Conservation (phyloP, 2,113 vertebrate genomes). For the Nothobranchius kuhntae region DNA sequence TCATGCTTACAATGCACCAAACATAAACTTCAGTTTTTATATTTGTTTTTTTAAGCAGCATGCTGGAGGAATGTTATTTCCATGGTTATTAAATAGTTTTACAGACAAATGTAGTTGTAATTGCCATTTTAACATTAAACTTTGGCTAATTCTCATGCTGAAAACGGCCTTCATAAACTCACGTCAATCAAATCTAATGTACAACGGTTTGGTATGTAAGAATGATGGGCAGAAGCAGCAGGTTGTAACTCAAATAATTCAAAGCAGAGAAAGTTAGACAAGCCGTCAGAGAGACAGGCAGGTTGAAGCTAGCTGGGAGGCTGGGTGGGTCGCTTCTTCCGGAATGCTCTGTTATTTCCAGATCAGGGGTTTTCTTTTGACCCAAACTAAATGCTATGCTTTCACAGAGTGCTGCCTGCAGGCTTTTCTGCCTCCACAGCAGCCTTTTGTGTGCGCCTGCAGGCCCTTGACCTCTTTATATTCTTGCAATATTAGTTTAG, state of each 20-base stretch:
- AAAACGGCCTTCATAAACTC: conserved; percentile 26
- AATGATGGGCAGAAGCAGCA: conserved; percentile 40
- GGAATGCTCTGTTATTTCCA: conserved; percentile 81
- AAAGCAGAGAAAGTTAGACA: conserved; percentile 23
- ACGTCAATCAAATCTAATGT: conserved; percentile 39
- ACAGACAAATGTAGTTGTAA: no score
- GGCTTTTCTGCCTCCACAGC: conserved; percentile 64
- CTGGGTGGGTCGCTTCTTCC: conserved; percentile 64
- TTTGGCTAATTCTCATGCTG: no score
- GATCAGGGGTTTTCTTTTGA: conserved; percentile 80
- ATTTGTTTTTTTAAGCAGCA: no score
- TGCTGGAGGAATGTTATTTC: no score
- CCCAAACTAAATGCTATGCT: conserved; percentile 76
- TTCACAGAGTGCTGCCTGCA: conserved; percentile 66
- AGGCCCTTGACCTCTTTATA: conserved; percentile 63
- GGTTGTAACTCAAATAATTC: conserved; percentile 44
- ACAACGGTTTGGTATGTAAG: conserved; percentile 6
- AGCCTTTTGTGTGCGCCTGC: conserved; percentile 63
- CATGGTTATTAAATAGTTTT: no score
- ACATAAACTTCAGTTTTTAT: no score
- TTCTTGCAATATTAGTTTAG: conserved; percentile 60
- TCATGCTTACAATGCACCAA: no score
- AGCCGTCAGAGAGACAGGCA: conserved; percentile 28
- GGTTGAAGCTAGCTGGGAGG: conserved; percentile 65
- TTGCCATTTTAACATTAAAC: no score